Evolutionary conservation across 2,797 vertebrate species (phyloP).

Genomic region (Phyllotis vaccarum): DNA sequence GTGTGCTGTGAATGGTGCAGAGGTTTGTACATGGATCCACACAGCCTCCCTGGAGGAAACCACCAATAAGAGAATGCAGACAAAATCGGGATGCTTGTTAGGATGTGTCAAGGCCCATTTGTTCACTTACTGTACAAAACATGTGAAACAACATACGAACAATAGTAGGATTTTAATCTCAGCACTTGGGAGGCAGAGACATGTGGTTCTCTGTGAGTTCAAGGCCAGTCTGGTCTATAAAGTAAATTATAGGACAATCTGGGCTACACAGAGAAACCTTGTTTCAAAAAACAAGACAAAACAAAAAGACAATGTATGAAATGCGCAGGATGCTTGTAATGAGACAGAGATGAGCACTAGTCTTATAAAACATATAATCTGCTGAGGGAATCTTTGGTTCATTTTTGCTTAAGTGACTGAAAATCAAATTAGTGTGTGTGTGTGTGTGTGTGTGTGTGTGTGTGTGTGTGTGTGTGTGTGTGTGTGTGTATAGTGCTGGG

Average conservation of each 20-base stretch:
- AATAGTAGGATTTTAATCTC: background rate
- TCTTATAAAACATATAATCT: background rate
- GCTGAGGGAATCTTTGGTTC: background rate
- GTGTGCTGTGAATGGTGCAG: background rate
- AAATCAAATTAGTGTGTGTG: conserved; percentile 17
- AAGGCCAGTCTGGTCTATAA: background rate
- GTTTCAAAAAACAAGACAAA: background rate
- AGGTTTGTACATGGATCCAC: background rate
- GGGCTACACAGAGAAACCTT: background rate
- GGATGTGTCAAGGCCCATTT: background rate
- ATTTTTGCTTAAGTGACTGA: conserved; percentile 36
- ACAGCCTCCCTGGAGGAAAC: background rate
- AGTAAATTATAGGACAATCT: background rate
- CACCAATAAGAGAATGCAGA: background rate
- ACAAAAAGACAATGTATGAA: background rate
- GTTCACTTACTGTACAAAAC: background rate
- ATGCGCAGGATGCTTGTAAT: too few relatives aligned
- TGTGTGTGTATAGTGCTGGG: background rate
- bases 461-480: background rate
- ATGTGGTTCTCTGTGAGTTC: background rate
- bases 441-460: background rate
- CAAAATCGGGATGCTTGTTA: background rate
- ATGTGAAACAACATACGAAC: background rate
- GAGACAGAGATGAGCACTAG: background rate
- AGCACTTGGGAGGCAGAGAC: background rate